Base-by-base conservation (phyloP, 1,140 invertebrate genomes). In the Orussus abietinus region DNA sequence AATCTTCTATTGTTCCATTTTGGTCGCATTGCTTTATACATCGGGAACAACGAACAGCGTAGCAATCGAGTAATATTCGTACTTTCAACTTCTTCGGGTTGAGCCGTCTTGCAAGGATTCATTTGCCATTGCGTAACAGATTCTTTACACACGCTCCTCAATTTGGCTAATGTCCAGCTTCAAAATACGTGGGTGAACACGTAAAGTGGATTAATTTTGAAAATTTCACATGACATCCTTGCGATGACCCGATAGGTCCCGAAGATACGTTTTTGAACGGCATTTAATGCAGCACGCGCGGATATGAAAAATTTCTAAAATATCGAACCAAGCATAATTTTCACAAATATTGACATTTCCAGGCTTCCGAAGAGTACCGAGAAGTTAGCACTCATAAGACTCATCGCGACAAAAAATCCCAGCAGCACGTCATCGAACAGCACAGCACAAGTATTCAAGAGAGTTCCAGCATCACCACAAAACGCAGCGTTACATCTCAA, bases 311-410 rank as follows among this genome's bases (percentile, higher is more conserved):
- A n/a, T n/a, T n/a, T n/a, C n/a, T n/a, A n/a, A n/a, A n/a, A n/a
- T n/a, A n/a, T n/a, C n/a, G n/a, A n/a, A n/a, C n/a, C n/a, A n/a
- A n/a, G n/a, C n/a, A n/a, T n/a, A n/a, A n/a, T n/a, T n/a, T n/a
- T n/a, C n/a, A n/a, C n/a, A n/a, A n/a, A n/a, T n/a, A n/a, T n/a
- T n/a, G n/a, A n/a, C n/a, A n/a, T n/a, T 66, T 66, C 9, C 46
- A 74, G 73, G 72, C 70, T 15, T 73, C 70, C 5, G 69, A 73
- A 31, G 68, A 68, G 35, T 71, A 72, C 48, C 59, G 59, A 38
- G 61, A 69, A 46, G 61, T 56, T 14, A 71, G 62, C 19, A 66
- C 61, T 5, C 63, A 68, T 19, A 71, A 72, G 42, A 66, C 62
- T 11, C 61, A 62, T 5, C 55, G 61, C 53, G 67, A 64, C 32